phyloP scores from a whole-genome alignment of 2,888 invertebrate species.

The Molorchus minor region DNA sequence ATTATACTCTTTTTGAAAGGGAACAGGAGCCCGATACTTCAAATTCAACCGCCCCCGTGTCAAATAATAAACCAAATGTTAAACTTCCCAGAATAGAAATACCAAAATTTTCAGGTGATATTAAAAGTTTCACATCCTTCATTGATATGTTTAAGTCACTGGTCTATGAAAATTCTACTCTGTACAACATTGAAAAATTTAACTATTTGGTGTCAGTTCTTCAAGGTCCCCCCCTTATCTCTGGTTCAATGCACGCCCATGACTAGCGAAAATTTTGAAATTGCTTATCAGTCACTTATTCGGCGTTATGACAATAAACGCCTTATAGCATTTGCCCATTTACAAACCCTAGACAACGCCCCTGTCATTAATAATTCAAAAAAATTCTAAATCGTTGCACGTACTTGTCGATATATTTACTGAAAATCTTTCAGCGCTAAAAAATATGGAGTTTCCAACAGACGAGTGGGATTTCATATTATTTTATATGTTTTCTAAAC shows the following conservation, averaged over 20 bases:
- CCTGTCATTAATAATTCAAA: not conserved
- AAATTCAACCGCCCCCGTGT: no score
- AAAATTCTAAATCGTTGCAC: no score
- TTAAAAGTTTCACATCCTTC: slow-evolving; percentile 8
- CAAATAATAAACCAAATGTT: no score
- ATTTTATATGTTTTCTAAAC: no score
- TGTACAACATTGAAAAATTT: slow-evolving; percentile 14
- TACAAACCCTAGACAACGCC: not conserved
- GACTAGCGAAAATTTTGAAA: slow-evolving; percentile 7
- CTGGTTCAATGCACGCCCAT: slow-evolving; percentile 3
- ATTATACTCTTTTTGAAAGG: no score
- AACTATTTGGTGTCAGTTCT: slow-evolving; percentile 4
- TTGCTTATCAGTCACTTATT: not conserved
- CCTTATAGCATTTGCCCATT: slow-evolving; percentile 1
- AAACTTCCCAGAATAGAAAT: not conserved
- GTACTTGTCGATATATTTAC: no score
- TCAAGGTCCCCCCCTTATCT: slow-evolving; percentile 1
- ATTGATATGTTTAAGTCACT: not conserved
- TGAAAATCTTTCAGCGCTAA: no score
- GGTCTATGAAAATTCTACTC: not conserved
- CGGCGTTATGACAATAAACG: slow-evolving; percentile 4
- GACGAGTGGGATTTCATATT: no score
- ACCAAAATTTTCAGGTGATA: slow-evolving; percentile 4
- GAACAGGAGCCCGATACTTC: no score
- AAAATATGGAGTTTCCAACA: no score